Percentiles rank a stretch among this genome's conserved stretches.
Evolutionary conservation across 2,888 invertebrate genomes (phyloP).

Genomic region (Glyphotaelius pellucidus): DNA sequence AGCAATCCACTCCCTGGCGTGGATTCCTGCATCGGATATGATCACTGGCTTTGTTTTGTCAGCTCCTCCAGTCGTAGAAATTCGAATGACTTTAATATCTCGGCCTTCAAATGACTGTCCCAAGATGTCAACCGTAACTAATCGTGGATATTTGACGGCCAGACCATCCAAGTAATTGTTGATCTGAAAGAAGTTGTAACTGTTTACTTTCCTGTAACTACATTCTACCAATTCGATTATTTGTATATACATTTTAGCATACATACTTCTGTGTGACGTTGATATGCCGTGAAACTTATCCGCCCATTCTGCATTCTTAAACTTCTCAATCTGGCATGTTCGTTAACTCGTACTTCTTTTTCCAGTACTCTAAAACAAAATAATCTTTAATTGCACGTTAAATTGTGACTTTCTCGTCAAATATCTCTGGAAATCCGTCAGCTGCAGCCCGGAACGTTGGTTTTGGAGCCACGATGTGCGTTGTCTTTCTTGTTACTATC

Average conservation of each 20-base stretch:
- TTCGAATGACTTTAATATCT: slow-evolving; percentile 77
- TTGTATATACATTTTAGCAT: background rate
- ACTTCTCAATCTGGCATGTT: slow-evolving; percentile 67
- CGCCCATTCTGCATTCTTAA: slow-evolving; percentile 58
- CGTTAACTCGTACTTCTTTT: slow-evolving; percentile 70
- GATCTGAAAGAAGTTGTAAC: slow-evolving; percentile 72
- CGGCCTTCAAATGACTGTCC: slow-evolving; percentile 78
- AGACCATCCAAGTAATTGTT: slow-evolving; percentile 74
- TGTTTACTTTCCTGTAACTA: background rate
- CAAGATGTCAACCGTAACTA: slow-evolving; percentile 76
- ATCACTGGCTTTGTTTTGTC: slow-evolving; percentile 77
- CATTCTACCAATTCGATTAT: background rate
- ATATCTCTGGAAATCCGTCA: too few relatives aligned
- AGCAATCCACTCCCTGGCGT: slow-evolving; percentile 85
- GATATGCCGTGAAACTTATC: slow-evolving; percentile 72
- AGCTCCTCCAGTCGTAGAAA: slow-evolving; percentile 76
- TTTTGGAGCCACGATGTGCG: too few relatives aligned
- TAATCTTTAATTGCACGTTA: background rate
- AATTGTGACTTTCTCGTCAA: background rate
- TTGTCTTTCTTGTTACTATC: too few relatives aligned
- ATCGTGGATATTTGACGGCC: slow-evolving; percentile 72
- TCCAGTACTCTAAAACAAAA: slow-evolving; percentile 69
- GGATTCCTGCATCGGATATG: slow-evolving; percentile 80
- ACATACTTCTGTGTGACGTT: slow-evolving; percentile 71
- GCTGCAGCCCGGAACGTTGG: too few relatives aligned